Conservation (phyloP, 2,113 vertebrate genomes). For the Cichladusa arquata region DNA sequence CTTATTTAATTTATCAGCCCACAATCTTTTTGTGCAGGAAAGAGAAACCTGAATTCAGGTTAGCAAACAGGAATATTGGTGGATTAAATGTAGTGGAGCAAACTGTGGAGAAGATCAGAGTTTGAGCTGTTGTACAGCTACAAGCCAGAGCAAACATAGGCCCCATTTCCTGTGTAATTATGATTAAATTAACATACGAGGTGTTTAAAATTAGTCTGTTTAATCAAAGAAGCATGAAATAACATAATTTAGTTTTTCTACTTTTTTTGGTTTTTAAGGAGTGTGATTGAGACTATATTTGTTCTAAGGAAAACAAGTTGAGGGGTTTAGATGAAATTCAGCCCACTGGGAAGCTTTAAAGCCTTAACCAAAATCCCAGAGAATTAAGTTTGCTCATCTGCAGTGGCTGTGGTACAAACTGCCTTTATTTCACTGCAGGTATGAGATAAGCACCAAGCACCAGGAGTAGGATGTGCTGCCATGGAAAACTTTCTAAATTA, state of each 20-base stretch:
- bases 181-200: background rate
- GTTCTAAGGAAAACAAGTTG: background rate
- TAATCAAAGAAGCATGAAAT: constrained; percentile 27
- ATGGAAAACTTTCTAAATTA: background rate
- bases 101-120: background rate
- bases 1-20: background rate
- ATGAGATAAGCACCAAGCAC: background rate
- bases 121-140: background rate
- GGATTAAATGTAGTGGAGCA: background rate
- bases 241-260: background rate
- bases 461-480: background rate
- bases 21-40: background rate
- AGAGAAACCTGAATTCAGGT: background rate
- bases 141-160: background rate
- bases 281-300: background rate
- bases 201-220: constrained; percentile 2
- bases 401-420: background rate
- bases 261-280: background rate
- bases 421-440: background rate
- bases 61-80: background rate
- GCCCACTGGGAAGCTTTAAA: background rate
- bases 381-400: background rate
- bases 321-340: background rate
- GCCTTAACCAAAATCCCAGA: background rate
- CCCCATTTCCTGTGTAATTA: background rate